These are phyloP conservation scores for Sitobion miscanthi DNA, from an alignment of 1,140 invertebrate genomes.

Conservation along the genomic window DNA sequence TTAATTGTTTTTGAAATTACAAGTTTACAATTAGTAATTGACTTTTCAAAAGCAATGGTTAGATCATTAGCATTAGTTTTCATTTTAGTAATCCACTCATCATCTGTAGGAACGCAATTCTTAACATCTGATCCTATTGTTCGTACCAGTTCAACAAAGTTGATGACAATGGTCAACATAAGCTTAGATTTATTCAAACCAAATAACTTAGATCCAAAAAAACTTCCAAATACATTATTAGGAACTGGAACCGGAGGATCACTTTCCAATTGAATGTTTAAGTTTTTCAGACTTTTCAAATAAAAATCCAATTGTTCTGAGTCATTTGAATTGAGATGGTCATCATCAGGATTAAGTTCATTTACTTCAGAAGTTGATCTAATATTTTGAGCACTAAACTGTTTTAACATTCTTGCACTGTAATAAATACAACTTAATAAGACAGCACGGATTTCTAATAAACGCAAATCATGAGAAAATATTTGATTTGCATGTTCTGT, in stretches of 20 bases:
- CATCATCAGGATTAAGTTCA: neutral
- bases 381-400: neutral
- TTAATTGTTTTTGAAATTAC: constrained; percentile 31
- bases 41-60: constrained; percentile 11
- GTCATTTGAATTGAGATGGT: neutral
- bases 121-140: neutral
- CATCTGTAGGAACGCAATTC: neutral
- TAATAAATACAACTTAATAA: constrained; percentile 48
- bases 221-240: constrained; percentile 50
- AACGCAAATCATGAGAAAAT: constrained; percentile 32
- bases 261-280: neutral
- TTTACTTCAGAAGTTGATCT: neutral
- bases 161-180: neutral
- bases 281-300: constrained; percentile 8
- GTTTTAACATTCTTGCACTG: constrained; percentile 24
- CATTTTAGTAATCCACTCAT: neutral
- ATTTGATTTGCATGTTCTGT: constrained; percentile 31
- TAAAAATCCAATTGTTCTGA: constrained; percentile 10
- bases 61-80: constrained; percentile 17
- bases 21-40: constrained; percentile 30
- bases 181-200: neutral
- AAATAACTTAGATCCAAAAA: constrained; percentile 48
- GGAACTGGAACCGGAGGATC: constrained; percentile 36
- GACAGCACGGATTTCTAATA: constrained; percentile 34
- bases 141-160: constrained; percentile 33